Evolutionary conservation across 2,888 invertebrate species (phyloP).

Genomic region (Sesia bembeciformis): DNA sequence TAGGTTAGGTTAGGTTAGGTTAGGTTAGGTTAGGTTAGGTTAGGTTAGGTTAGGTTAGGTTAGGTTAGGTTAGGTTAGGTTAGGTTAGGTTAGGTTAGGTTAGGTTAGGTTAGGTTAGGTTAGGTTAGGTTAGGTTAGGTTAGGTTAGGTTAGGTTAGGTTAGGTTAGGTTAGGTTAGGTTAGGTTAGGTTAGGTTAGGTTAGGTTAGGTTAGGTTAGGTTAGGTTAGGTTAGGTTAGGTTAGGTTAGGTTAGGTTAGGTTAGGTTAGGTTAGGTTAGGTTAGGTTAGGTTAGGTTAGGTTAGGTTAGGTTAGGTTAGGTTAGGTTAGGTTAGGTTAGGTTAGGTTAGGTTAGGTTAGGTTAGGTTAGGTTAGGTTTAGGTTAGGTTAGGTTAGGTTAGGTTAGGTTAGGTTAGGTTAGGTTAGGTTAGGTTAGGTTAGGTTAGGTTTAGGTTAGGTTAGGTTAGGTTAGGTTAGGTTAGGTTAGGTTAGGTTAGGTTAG

Average conservation of each 20-base stretch:
- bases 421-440: constrained; percentile 9
- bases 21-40: constrained; percentile 9
- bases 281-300: constrained; percentile 11
- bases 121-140: constrained; percentile 7
- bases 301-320: constrained; percentile 11
- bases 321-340: constrained; percentile 12
- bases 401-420: constrained; percentile 7
- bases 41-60: constrained; percentile 9
- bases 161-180: constrained; percentile 8
- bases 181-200: constrained; percentile 8
- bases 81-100: constrained; percentile 9
- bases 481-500: constrained; percentile 5
- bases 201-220: constrained; percentile 10
- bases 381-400: constrained; percentile 8
- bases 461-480: constrained; percentile 6
- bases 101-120: constrained; percentile 8
- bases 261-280: constrained; percentile 12
- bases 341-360: constrained; percentile 8
- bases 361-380: constrained; percentile 8
- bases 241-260: constrained; percentile 11
- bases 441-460: constrained; percentile 8
- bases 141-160: constrained; percentile 5
- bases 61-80: constrained; percentile 9
- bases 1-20: constrained; percentile 8
- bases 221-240: constrained; percentile 10